Percentiles rank a stretch among this genome's conserved stretches.
These are phyloP conservation scores for Gibbula magus DNA, from an alignment of 2,888 invertebrate species.

Conservation along the genomic window DNA sequence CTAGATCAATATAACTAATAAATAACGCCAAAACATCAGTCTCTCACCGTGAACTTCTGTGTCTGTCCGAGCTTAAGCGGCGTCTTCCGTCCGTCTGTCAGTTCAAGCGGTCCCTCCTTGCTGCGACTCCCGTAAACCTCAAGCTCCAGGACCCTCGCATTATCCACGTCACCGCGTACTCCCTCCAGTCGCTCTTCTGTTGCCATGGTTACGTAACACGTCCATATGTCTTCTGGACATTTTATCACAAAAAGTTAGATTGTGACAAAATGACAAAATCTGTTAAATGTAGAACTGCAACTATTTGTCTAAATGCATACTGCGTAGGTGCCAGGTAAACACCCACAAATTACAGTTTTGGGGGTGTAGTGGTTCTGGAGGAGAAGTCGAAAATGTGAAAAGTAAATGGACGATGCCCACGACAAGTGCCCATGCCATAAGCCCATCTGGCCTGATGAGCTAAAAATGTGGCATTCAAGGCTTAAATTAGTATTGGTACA, in stretches of 20 bases:
- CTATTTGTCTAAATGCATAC: no score
- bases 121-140: slow-evolving; percentile 60
- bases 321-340: no score
- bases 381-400: no score
- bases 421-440: no score
- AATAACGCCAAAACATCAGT: background rate
- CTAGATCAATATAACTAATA: background rate
- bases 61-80: slow-evolving; percentile 57
- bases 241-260: background rate
- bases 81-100: slow-evolving; percentile 45
- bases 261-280: no score
- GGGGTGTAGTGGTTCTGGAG: no score
- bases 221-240: slow-evolving; percentile 58
- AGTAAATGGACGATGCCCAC: no score
- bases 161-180: slow-evolving; percentile 41
- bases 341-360: no score
- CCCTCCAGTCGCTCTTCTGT: slow-evolving; percentile 50
- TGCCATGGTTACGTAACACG: slow-evolving; percentile 55
- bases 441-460: no score
- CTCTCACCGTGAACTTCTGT: slow-evolving; percentile 56
- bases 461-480: no score
- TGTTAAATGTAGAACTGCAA: no score
- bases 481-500: no score
- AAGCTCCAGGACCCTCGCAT: slow-evolving; percentile 54
- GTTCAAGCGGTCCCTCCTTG: slow-evolving; percentile 56